A percentile compares a stretch with the other conserved stretches of the same genome.
phyloP scores from a whole-genome alignment of 2,113 vertebrate species.

The Lasiurus cinereus region DNA sequence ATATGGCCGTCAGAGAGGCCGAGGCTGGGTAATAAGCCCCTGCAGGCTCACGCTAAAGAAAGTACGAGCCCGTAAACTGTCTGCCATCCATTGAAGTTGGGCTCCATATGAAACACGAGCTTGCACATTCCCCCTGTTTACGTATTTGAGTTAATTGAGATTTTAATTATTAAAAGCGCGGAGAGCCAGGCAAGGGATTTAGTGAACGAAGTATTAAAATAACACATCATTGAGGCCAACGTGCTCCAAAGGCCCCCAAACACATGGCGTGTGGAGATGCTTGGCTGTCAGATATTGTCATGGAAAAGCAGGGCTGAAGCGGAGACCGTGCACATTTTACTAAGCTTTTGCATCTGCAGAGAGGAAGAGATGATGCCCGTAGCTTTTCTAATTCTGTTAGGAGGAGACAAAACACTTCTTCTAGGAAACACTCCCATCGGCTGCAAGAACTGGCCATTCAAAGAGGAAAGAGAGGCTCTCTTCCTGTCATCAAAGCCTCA shows the following conservation, averaged over 20 bases:
- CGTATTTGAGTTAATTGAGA: constrained; percentile 75
- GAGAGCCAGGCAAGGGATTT: constrained; percentile 71
- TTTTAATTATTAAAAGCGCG: constrained; percentile 83
- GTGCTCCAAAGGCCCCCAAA: constrained; percentile 26
- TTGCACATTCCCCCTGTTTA: constrained; percentile 81
- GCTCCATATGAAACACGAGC: constrained; percentile 83
- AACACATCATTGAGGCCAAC: neutral
- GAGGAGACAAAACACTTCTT: constrained; percentile 2
- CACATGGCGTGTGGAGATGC: neutral
- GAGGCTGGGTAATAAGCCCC: constrained; percentile 81
- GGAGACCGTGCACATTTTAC: neutral
- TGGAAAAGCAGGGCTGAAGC: neutral
- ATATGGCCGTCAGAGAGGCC: constrained; percentile 79
- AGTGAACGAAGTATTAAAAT: constrained; percentile 64
- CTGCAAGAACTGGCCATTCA: neutral
- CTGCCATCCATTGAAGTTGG: constrained; percentile 83
- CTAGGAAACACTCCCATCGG: neutral
- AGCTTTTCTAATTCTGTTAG: neutral
- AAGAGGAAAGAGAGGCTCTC: neutral
- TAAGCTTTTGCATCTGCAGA: constrained; percentile 34
- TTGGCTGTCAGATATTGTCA: neutral
- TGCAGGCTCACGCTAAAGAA: constrained; percentile 81
- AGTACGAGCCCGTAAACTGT: constrained; percentile 79
- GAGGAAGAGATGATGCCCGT: neutral
- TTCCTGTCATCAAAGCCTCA: neutral